Base-by-base conservation (phyloP, 2,113 vertebrate species). In the Brachypodius melanocephalos region DNA sequence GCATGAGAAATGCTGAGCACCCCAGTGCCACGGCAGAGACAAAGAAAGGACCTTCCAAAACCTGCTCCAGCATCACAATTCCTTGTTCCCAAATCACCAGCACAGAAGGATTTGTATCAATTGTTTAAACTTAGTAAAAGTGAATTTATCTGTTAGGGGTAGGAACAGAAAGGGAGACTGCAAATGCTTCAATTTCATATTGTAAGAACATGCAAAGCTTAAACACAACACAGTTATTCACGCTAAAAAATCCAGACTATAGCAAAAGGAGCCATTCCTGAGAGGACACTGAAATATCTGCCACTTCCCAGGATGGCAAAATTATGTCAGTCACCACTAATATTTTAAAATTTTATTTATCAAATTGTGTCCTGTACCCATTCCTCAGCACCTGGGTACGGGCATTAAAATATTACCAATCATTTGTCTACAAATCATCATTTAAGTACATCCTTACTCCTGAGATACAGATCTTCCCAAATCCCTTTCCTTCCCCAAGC, bases 331-430 rank as follows among this genome's bases (percentile, higher is more conserved):
- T 55, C 38, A 51, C 45, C 58, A 40, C 25, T 14, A 46, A 5
- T 83, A 85, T 29, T 73, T 89, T 58, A 2, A 74, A 88, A 91
- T 77, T 88, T 91, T 91, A 94, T 91, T 95, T 90, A 77, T 77
- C 36, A 24, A 29, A 93, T 51, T 32, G 19, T 71, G 5, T 52
- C 32, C 0, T 14, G 67, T 18, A 26, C 71, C 69, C 89, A 31
- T 36, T 1, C 1, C 84, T 55, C 81, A 85, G 45, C 49, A 18
- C 10, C 78, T 67, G 72, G 28, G 34, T 17, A 22, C 25, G 3
- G 34, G 8, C 5, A 51, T 13, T 55, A 59, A 85, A 89, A 90
- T 65, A 82, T 45, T 38, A 52, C 38, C 76, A 36, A 69, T 5
- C 4, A 25, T 67, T 61, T 58, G 9, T 21, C 93, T 62, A 32